These are phyloP conservation scores for Carapus acus DNA, from an alignment of 2,797 vertebrate species.

Conservation along the genomic window DNA sequence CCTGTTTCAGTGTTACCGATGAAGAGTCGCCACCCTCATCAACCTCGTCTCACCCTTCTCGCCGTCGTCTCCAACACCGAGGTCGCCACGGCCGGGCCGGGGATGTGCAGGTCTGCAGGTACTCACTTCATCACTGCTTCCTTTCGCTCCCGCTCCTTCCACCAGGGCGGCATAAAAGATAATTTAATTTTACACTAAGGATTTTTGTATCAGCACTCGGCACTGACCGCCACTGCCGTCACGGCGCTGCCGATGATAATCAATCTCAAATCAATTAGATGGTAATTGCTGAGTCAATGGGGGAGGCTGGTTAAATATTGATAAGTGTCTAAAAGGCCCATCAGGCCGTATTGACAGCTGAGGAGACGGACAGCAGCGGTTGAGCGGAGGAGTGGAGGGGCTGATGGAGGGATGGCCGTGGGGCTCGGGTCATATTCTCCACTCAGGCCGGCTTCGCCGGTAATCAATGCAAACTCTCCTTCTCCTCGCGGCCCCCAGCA, in stretches of 20 bases:
- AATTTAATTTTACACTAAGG: constrained; percentile 51
- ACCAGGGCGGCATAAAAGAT: constrained; percentile 34
- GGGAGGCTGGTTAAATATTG: constrained; percentile 82
- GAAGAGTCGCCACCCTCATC: not conserved
- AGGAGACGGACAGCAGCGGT: constrained; percentile 68
- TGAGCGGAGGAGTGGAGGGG: constrained; percentile 34
- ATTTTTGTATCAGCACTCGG: constrained; percentile 55
- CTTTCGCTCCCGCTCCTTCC: constrained; percentile 14
- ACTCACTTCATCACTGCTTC: constrained; percentile 5
- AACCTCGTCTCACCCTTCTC: not conserved
- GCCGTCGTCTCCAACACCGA: not conserved
- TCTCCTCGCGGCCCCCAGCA: constrained; percentile 33
- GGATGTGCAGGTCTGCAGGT: not conserved
- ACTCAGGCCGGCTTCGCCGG: constrained; percentile 34
- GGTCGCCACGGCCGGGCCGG: not conserved
- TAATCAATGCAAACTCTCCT: constrained; percentile 49
- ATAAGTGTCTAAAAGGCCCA: constrained; percentile 82
- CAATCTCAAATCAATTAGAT: constrained; percentile 84
- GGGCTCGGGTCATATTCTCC: constrained; percentile 62
- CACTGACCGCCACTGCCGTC: constrained; percentile 52
- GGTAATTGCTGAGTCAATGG: constrained; percentile 84
- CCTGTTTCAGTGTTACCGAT: not conserved
- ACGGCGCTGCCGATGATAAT: constrained; percentile 75
- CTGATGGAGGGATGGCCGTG: constrained; percentile 64
- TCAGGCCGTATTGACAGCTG: constrained; percentile 73